phyloP scores from a whole-genome alignment of 2,113 vertebrate genomes.

The Pelvicachromis taeniatus region DNA sequence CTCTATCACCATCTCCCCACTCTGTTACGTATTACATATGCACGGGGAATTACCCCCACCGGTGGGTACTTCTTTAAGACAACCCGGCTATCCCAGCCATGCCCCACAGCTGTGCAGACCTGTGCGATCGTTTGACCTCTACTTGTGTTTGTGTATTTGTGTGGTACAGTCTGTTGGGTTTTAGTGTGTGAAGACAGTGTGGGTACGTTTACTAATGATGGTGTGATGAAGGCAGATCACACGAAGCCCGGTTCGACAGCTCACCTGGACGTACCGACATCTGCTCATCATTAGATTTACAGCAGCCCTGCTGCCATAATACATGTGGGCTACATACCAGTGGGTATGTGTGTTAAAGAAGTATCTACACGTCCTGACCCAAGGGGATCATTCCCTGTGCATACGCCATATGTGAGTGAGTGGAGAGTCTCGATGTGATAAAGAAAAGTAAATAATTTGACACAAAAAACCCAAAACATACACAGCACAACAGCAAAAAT shows the following conservation, averaged over 20 bases:
- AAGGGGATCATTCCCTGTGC: background rate
- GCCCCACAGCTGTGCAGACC: no score
- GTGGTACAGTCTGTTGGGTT: no score
- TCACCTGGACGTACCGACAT: background rate
- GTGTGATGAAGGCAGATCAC: background rate
- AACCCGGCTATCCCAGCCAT: no score
- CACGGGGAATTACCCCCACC: no score
- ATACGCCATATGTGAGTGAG: background rate
- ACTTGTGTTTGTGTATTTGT: no score
- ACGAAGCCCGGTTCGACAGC: no score
- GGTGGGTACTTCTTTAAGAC: no score
- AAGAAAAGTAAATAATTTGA: background rate
- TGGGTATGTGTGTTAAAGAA: background rate
- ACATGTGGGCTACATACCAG: background rate
- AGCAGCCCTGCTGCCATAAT: background rate
- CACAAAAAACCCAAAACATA: accelerated
- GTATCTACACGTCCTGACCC: background rate
- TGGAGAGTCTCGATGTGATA: background rate
- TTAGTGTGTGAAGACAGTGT: no score
- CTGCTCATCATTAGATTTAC: no score
- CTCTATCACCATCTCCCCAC: no score
- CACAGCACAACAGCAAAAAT: background rate
- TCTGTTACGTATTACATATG: no score
- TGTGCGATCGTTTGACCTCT: no score
- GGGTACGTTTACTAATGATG: background rate